Conservation (phyloP, 1,140 invertebrate genomes). For the Drosophila obscura region DNA sequence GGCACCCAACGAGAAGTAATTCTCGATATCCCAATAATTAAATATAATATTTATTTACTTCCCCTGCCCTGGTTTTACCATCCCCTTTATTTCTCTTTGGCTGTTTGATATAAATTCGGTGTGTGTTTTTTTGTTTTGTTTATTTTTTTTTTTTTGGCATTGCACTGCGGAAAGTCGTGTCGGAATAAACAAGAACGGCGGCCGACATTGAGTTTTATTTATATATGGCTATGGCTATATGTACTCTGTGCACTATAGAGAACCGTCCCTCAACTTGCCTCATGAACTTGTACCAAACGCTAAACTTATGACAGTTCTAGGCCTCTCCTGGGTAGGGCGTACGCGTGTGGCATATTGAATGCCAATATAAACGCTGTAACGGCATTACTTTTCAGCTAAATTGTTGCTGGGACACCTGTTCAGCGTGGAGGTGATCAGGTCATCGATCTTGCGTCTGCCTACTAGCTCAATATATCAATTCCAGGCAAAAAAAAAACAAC, state of each 20-base stretch:
- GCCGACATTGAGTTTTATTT: constrained; percentile 75
- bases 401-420: constrained; percentile 24
- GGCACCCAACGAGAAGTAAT: constrained; percentile 1
- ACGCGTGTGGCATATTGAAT: constrained; percentile 9
- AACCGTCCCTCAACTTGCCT: constrained; percentile 16
- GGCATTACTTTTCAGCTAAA: constrained; percentile 3
- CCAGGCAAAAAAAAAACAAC: constrained; percentile 16
- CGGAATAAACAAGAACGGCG: constrained; percentile 58
- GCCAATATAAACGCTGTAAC: constrained; percentile 10
- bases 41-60: constrained; percentile 25
- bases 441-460: constrained; percentile 24
- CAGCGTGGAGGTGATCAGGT: constrained; percentile 3
- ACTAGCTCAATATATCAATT: constrained; percentile 12
- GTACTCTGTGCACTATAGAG: constrained; percentile 26
- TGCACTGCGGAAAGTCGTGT: constrained; percentile 60
- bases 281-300: constrained; percentile 40
- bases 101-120: neutral
- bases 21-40: constrained; percentile 44
- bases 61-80: constrained; percentile 27
- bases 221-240: constrained; percentile 53
- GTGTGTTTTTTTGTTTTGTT: neutral
- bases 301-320: constrained; percentile 35
- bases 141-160: constrained; percentile 61
- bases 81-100: constrained; percentile 43
- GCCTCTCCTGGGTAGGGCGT: constrained; percentile 6